Conservation (phyloP, 2,888 invertebrate genomes). For the Lithophane ornitopus region DNA sequence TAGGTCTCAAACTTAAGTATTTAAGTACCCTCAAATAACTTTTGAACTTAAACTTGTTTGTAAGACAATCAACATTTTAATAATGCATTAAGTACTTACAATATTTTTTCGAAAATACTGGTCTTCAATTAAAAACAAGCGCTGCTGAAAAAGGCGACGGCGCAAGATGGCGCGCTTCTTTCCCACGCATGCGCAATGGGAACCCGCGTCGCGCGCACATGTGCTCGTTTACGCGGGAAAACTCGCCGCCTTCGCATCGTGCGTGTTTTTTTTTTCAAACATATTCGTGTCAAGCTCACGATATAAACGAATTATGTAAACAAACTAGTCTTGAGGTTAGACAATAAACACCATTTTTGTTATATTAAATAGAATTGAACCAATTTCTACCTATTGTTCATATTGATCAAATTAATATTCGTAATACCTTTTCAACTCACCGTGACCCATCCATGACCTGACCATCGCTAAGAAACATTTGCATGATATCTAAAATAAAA, state of each 20-base stretch:
- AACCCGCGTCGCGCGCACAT: constrained; percentile 80
- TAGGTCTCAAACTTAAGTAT: too few species aligned
- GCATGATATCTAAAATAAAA: not conserved
- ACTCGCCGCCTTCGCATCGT: constrained; percentile 64
- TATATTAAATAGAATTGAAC: constrained; percentile 1
- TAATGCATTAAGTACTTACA: not conserved
- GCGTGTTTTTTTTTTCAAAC: constrained; percentile 73
- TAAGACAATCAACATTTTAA: constrained; percentile 7
- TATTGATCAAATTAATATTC: not conserved
- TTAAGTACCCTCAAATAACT: not conserved
- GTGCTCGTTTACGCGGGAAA: constrained; percentile 85
- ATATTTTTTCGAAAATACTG: constrained; percentile 25
- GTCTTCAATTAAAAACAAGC: constrained; percentile 72
- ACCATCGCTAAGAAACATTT: not conserved
- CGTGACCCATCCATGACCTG: not conserved
- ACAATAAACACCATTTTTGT: constrained; percentile 14
- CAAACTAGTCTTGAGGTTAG: constrained; percentile 62
- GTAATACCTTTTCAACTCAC: not conserved
- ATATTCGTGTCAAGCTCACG: constrained; percentile 72
- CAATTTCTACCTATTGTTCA: not conserved
- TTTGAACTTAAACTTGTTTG: not conserved
- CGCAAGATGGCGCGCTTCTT: constrained; percentile 79
- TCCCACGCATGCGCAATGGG: constrained; percentile 87
- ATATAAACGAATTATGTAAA: constrained; percentile 60
- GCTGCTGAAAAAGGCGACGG: constrained; percentile 75